phyloP scores from a whole-genome alignment of 2,797 vertebrate species.

The Brachyrhaphis roseni region DNA sequence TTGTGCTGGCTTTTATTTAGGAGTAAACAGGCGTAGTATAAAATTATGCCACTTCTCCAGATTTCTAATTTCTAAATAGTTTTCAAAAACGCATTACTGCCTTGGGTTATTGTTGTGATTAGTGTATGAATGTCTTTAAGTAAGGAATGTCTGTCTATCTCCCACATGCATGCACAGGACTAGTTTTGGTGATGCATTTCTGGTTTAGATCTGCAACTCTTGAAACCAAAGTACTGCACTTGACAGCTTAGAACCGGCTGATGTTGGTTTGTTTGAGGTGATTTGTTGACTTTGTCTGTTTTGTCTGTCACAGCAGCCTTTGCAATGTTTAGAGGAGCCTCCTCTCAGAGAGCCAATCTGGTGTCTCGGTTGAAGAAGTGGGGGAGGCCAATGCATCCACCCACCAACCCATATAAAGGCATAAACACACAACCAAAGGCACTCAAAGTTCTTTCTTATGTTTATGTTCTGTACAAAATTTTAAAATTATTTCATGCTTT shows the following conservation, averaged over 20 bases:
- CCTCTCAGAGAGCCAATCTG: conserved; percentile 71
- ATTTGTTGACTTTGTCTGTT: conserved; percentile 55
- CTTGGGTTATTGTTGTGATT: neutral
- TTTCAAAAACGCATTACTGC: neutral
- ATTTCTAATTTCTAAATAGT: neutral
- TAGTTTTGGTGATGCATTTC: conserved; percentile 14
- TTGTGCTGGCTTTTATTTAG: neutral
- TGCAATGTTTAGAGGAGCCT: conserved; percentile 71
- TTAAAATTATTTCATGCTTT: neutral
- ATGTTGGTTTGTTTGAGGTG: conserved; percentile 49
- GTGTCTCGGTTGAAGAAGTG: conserved; percentile 43
- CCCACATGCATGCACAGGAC: neutral
- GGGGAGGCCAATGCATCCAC: conserved; percentile 20
- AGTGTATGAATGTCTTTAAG: neutral
- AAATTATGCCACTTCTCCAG: neutral
- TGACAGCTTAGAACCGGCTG: conserved; percentile 59
- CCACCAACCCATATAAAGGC: conserved; percentile 2
- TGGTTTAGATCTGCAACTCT: conserved; percentile 3
- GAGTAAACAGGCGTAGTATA: neutral
- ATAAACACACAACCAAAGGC: neutral
- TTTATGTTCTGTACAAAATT: neutral
- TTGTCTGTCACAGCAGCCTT: conserved; percentile 18
- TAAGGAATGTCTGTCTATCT: neutral
- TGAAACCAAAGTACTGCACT: conserved; percentile 33
- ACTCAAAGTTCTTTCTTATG: neutral